Evolutionary conservation across 2,888 invertebrate genomes (phyloP), one percentile per base, ranked within the genome.

Genomic region (Pristionchus exspectatus): DNA sequence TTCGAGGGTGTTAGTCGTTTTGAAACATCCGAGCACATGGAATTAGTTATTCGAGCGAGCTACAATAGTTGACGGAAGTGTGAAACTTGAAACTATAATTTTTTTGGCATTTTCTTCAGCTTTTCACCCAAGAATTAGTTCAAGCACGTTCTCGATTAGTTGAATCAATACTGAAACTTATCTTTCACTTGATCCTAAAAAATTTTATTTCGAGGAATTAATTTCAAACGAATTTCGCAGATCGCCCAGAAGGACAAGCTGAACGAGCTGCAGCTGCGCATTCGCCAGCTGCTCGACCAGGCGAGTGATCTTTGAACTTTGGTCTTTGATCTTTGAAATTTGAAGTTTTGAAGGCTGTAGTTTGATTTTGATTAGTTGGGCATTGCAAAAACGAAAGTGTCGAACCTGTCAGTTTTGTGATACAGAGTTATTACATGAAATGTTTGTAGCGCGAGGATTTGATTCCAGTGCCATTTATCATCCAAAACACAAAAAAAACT

Each of bases 241-340:
- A 97, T 99, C 88, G 98, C 98, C 4, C 98, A 98, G 95, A 98
- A 98, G 95, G 99, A 99, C 95, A 99, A 99, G 95, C 96, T 99
- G 88, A 97, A 98, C 1, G 98, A 99, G 95, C 96, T 99, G 24
- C 98, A 99, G 95, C 96, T 99, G 88, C 96, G 99, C 94, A 97
- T 99, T 91, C 96, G 98, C 86, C 99, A 99, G 95, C 96, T 99
- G 33, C 96, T 99, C 24, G 98, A 98, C 96, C 99, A 99, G 96
- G 88, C 81, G 24, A 21, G 69, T 44, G 27, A n/a, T 16, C 30
- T 50, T 50, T 50, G 30, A 54, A 10, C 16, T 16, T 38, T 44
- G 77, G 44, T 9, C 27, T 38, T 69, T 66, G 10, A 66, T 66
- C 66, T 66, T 66, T 14, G n/a, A n/a, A n/a, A n/a, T n/a, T n/a